These are phyloP conservation scores for Macaca mulatta DNA, from an alignment of 2,113 vertebrate genomes.

Conservation along the genomic window DNA sequence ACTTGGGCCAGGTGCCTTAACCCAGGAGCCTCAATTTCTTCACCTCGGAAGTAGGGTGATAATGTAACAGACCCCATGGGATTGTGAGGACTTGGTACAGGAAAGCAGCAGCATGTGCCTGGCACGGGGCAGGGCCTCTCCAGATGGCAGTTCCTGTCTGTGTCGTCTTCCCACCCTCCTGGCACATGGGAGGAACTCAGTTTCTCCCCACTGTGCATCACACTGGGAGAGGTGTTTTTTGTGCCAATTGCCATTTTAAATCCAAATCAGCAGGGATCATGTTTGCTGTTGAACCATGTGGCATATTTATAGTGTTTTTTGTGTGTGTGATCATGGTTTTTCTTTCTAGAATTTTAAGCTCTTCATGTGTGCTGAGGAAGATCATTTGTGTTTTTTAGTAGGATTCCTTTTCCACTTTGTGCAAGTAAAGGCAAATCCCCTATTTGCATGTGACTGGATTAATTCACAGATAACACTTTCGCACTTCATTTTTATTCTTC, in stretches of 20 bases:
- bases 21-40: neutral
- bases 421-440: neutral
- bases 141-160: neutral
- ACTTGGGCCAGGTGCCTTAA: too few species aligned
- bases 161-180: too few species aligned
- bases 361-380: neutral
- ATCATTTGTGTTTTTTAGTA: neutral
- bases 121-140: neutral
- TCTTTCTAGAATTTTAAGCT: neutral
- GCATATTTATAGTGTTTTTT: neutral
- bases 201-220: neutral
- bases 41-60: neutral
- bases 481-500: neutral
- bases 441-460: neutral
- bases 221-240: too few species aligned
- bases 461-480: neutral
- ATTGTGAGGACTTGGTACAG: accelerated
- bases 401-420: neutral
- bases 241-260: neutral
- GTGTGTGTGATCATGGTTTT: neutral
- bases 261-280: neutral
- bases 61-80: neutral
- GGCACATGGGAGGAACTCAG: neutral
- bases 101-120: neutral
- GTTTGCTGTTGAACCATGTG: neutral